phyloP scores from a whole-genome alignment of 2,888 invertebrate genomes.

The Molorchus minor region DNA sequence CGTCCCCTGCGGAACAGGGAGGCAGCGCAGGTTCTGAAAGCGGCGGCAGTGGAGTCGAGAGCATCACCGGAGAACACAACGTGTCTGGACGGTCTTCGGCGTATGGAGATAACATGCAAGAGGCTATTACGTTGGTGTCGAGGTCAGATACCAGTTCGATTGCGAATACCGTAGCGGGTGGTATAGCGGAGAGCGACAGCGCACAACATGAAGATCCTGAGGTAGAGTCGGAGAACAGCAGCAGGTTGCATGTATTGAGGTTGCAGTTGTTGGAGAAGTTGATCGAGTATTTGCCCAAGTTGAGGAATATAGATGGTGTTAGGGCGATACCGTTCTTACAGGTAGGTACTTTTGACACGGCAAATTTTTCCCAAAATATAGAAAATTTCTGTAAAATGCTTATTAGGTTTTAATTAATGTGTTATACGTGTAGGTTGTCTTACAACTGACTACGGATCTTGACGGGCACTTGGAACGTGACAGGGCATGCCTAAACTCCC shows the following conservation, averaged over 20 bases:
- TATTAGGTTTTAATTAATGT: too few species aligned
- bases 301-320: conserved; percentile 82
- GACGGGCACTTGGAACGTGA: conserved; percentile 87
- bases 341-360: conserved; percentile 28
- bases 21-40: conserved; percentile 80
- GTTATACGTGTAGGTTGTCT: too few species aligned
- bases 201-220: conserved; percentile 54
- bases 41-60: conserved; percentile 91
- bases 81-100: conserved; percentile 86
- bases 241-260: conserved; percentile 72
- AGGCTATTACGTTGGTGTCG: conserved; percentile 64
- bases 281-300: conserved; percentile 78
- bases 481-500: conserved; percentile 77
- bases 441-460: conserved; percentile 89
- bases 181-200: conserved; percentile 49
- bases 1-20: conserved; percentile 80
- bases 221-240: conserved; percentile 58
- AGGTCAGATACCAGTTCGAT: conserved; percentile 68
- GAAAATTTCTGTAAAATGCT: too few species aligned
- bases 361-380: too few species aligned
- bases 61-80: conserved; percentile 84
- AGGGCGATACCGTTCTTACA: conserved; percentile 92
- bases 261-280: conserved; percentile 78
- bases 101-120: conserved; percentile 79
- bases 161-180: conserved; percentile 39